phyloP scores from a whole-genome alignment of 2,888 invertebrate genomes.

The Dryobota labecula region DNA sequence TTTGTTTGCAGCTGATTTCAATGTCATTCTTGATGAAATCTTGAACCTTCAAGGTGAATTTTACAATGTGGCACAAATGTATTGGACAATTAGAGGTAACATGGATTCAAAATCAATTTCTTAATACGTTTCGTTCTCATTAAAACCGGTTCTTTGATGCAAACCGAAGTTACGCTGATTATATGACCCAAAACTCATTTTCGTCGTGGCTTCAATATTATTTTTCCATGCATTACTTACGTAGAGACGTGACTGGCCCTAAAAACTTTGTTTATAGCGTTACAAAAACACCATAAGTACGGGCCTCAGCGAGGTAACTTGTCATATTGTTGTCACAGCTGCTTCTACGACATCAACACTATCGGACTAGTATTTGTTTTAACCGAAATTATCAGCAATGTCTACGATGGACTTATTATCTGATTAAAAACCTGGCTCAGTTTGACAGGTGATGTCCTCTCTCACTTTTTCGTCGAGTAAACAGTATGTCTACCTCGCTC shows the following conservation, averaged over 20 bases:
- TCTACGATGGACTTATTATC: constrained; percentile 70
- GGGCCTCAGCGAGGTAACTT: constrained; percentile 80
- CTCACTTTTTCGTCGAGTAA: constrained; percentile 35
- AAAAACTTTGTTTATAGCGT: constrained; percentile 70
- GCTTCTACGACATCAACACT: constrained; percentile 71
- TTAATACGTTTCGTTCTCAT: constrained; percentile 34
- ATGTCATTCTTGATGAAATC: constrained; percentile 24
- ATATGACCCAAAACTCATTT: constrained; percentile 39
- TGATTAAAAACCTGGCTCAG: constrained; percentile 69
- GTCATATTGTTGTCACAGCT: constrained; percentile 80
- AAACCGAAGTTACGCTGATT: constrained; percentile 27
- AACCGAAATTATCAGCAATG: constrained; percentile 78
- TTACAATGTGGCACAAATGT: constrained; percentile 34
- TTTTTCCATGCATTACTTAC: not conserved
- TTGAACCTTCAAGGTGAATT: constrained; percentile 46
- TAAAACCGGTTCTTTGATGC: constrained; percentile 27
- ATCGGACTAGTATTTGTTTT: constrained; percentile 76
- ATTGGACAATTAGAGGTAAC: constrained; percentile 29
- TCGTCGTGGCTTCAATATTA: not conserved
- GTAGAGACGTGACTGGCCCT: constrained; percentile 33
- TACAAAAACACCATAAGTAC: constrained; percentile 64
- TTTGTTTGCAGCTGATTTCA: constrained; percentile 44
- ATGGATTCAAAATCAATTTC: constrained; percentile 25
- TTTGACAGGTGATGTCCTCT: constrained; percentile 57
- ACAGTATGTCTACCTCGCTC: constrained; percentile 48